Percentiles rank a stretch among this genome's conserved stretches.
phyloP scores from a whole-genome alignment of 2,113 vertebrate species.

The Haemorhous mexicanus region DNA sequence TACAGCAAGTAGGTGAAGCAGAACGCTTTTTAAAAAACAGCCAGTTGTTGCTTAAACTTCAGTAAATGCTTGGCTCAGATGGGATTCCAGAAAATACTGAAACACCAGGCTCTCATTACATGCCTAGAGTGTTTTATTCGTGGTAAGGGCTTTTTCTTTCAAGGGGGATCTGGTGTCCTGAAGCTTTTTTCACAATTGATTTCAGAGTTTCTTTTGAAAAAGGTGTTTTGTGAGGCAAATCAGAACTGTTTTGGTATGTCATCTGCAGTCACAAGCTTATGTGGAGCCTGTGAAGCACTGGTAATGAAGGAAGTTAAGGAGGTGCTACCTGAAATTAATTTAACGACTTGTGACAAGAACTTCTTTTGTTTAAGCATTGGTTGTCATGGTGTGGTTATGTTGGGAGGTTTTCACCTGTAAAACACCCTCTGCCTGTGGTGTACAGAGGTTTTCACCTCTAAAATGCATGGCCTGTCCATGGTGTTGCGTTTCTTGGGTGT shows the following conservation, averaged over 20 bases:
- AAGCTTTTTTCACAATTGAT: not conserved
- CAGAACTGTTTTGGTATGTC: not conserved
- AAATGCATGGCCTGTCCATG: rapidly evolving
- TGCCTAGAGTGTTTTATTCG: not conserved
- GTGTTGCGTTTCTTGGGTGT: not conserved
- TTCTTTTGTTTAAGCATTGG: not conserved
- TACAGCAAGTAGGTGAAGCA: not conserved
- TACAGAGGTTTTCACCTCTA: not conserved
- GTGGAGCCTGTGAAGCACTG: not conserved
- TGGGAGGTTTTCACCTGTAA: not conserved
- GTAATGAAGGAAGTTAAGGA: not conserved
- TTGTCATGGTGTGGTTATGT: not conserved
- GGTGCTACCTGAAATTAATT: not conserved
- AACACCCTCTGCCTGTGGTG: not conserved
- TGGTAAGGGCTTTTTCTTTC: not conserved
- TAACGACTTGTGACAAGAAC: not conserved
- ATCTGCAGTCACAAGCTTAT: not conserved
- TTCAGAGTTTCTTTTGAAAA: not conserved
- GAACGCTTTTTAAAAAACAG: not conserved
- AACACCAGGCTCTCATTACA: not conserved
- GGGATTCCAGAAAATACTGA: not conserved
- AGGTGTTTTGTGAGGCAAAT: not conserved
- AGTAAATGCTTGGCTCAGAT: not conserved
- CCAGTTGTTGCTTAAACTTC: not conserved
- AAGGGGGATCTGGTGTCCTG: rapidly evolving